Conservation (phyloP, 2,113 vertebrate species). For the Hippocampus zosterae region DNA sequence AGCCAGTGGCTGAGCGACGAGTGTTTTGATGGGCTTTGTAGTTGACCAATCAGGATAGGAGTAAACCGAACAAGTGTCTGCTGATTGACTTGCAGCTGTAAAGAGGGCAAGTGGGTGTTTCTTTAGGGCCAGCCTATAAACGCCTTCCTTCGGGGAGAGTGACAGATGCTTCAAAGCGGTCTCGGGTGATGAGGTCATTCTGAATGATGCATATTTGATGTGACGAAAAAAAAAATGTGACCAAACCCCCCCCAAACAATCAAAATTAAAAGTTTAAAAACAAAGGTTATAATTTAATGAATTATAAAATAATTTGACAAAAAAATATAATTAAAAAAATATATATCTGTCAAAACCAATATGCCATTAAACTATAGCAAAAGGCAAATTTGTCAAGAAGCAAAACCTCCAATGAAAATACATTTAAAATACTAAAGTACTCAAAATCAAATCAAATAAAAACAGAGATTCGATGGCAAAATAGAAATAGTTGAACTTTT, state of each 20-base stretch:
- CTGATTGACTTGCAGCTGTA: constrained; percentile 45
- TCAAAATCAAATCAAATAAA: too few species aligned
- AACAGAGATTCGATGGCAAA: too few species aligned
- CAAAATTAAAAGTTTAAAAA: too few species aligned
- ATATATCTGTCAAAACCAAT: too few species aligned
- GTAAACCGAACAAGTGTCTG: constrained; percentile 3
- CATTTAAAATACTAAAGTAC: too few species aligned
- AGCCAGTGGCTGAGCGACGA: constrained; percentile 21
- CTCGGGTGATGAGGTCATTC: constrained; percentile 54
- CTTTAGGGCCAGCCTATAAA: constrained; percentile 42
- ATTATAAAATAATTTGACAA: too few species aligned
- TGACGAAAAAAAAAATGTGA: constrained; percentile 14
- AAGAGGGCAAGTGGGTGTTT: constrained; percentile 22
- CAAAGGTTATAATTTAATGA: too few species aligned
- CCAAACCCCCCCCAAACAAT: too few species aligned
- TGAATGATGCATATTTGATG: constrained; percentile 45
- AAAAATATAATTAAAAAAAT: too few species aligned
- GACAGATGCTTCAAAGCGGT: constrained; percentile 49
- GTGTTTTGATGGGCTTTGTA: constrained; percentile 25
- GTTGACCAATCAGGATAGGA: constrained; percentile 36
- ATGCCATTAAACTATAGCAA: too few species aligned
- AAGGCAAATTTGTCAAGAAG: too few species aligned
- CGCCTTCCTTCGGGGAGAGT: constrained; percentile 24
- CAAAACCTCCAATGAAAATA: too few species aligned
- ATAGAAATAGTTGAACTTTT: background rate